phyloP scores from a whole-genome alignment of 1,140 invertebrate genomes.

The Musca vetustissima region DNA sequence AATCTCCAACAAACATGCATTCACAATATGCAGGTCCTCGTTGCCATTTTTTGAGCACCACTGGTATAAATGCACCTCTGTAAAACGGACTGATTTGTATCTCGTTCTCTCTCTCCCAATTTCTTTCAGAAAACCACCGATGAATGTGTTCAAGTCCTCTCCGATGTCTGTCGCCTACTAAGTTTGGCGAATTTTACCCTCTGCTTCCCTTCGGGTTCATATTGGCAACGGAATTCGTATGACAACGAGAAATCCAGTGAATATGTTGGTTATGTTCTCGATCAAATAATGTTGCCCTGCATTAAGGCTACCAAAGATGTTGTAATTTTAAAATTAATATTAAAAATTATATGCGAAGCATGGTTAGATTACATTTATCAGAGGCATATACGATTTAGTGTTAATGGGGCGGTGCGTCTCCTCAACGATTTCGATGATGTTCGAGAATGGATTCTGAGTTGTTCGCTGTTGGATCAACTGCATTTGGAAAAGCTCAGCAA shows the following conservation, averaged over 20 bases:
- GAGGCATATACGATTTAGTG: conserved; percentile 72
- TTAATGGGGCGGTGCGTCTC: conserved; percentile 62
- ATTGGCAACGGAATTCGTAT: conserved; percentile 60
- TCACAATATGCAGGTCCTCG: too few species aligned
- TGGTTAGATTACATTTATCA: conserved; percentile 83
- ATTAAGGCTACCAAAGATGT: conserved; percentile 71
- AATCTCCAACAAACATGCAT: too few species aligned
- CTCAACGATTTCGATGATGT: conserved; percentile 75
- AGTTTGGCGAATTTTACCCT: conserved; percentile 76
- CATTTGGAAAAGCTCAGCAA: conserved; percentile 65
- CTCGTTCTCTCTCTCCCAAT: conserved; percentile 22
- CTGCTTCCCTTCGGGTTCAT: conserved; percentile 68
- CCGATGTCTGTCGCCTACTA: conserved; percentile 69
- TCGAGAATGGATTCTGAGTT: conserved; percentile 67
- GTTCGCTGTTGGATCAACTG: conserved; percentile 61
- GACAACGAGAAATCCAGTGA: conserved; percentile 47
- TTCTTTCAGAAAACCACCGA: conserved; percentile 63
- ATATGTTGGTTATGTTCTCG: conserved; percentile 56
- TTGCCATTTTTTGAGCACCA: too few species aligned
- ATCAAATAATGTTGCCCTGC: conserved; percentile 72
- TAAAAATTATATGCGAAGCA: conserved; percentile 79
- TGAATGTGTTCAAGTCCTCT: conserved; percentile 68
- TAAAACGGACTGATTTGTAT: too few species aligned
- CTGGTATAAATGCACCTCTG: too few species aligned
- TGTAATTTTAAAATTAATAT: conserved; percentile 72